phyloP scores from a whole-genome alignment of 2,113 vertebrate genomes.

The Aphyosemion australe region DNA sequence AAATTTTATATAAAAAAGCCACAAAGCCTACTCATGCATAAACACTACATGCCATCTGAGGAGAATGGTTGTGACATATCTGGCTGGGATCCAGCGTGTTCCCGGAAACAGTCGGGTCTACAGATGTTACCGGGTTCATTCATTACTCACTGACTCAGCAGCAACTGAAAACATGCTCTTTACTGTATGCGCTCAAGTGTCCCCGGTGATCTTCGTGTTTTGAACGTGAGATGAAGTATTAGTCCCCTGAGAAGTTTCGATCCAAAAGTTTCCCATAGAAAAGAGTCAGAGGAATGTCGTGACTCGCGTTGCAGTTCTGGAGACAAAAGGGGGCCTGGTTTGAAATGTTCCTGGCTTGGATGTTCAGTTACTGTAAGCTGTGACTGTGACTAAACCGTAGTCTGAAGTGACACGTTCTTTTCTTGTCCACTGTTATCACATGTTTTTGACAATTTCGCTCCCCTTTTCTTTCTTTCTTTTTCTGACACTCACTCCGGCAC shows the following conservation, averaged over 20 bases:
- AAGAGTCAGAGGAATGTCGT: slow-evolving; percentile 43
- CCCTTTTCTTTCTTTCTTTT: slow-evolving; percentile 14
- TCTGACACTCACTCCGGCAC: slow-evolving; percentile 51
- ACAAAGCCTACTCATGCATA: slow-evolving; percentile 6
- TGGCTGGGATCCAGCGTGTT: slow-evolving; percentile 36
- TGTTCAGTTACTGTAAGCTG: slow-evolving; percentile 60
- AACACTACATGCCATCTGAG: slow-evolving; percentile 10
- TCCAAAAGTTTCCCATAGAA: slow-evolving; percentile 25
- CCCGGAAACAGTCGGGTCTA: slow-evolving; percentile 5
- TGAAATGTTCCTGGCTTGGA: slow-evolving; percentile 51
- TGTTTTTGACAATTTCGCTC: slow-evolving; percentile 54
- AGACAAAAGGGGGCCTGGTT: slow-evolving; percentile 31
- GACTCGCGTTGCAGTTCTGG: slow-evolving; percentile 41
- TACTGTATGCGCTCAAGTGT: background rate
- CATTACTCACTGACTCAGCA: slow-evolving; percentile 26
- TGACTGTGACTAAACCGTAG: slow-evolving; percentile 65
- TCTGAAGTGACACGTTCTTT: slow-evolving; percentile 70
- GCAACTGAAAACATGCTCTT: slow-evolving; percentile 6
- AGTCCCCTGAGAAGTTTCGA: slow-evolving; percentile 19
- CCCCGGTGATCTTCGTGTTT: background rate
- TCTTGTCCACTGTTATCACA: slow-evolving; percentile 53
- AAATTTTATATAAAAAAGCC: slow-evolving; percentile 8
- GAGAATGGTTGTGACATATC: slow-evolving; percentile 51
- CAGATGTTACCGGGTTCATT: slow-evolving; percentile 26
- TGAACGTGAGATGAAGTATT: background rate